Conservation (phyloP, 2,113 vertebrate species). For the Oryzias melastigma region DNA sequence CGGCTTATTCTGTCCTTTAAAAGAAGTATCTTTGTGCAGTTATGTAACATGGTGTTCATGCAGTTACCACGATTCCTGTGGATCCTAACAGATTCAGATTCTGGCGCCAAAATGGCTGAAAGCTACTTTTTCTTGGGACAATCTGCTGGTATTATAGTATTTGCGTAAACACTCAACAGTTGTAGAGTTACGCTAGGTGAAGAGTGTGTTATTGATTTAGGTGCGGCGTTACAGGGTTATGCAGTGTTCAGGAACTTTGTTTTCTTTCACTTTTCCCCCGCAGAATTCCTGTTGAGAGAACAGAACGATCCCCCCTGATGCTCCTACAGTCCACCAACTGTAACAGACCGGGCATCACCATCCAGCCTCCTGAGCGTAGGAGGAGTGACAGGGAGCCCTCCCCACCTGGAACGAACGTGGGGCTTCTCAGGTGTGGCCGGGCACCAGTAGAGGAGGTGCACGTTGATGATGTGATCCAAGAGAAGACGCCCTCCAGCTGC, state of each 20-base stretch:
- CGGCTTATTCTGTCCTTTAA: too few species aligned
- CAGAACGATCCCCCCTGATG: constrained; percentile 14
- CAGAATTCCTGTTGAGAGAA: constrained; percentile 32
- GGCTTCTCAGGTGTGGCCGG: not conserved
- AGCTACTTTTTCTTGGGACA: too few species aligned
- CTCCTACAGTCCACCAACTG: constrained; percentile 18
- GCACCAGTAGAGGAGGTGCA: not conserved
- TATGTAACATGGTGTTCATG: too few species aligned
- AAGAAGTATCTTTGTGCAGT: too few species aligned
- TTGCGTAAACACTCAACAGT: too few species aligned
- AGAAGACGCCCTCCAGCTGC: not conserved
- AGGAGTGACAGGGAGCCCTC: not conserved
- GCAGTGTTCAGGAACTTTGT: not conserved
- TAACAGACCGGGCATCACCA: not conserved
- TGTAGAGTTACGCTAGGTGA: too few species aligned
- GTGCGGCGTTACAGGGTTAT: too few species aligned
- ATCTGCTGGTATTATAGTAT: too few species aligned
- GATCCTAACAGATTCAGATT: too few species aligned
- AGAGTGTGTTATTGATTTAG: too few species aligned
- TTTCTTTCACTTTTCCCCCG: not conserved
- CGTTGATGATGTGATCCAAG: not conserved
- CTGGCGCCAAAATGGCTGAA: too few species aligned
- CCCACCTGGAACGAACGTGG: not conserved
- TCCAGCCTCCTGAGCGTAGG: not conserved
- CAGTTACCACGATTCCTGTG: too few species aligned